Conservation (phyloP, 1,140 invertebrate species). For the Theocolax elegans region DNA sequence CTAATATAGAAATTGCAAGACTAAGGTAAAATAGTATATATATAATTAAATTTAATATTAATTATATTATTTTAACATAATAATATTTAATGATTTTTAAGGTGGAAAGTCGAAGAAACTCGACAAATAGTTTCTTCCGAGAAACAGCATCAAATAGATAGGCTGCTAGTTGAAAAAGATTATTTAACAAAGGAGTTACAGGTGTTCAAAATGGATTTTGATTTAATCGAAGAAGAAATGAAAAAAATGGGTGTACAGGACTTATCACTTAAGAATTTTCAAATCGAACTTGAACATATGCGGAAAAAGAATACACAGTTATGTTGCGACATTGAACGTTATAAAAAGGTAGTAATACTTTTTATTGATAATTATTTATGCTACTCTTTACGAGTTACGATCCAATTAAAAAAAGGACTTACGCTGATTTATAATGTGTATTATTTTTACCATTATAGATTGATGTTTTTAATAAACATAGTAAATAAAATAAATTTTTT, state of each 20-base stretch:
- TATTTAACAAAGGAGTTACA: slow-evolving; percentile 49
- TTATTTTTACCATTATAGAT: no score
- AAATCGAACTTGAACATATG: slow-evolving; percentile 42
- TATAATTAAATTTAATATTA: not conserved
- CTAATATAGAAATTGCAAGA: slow-evolving; percentile 48
- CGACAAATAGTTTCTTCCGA: not conserved
- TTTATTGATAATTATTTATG: no score
- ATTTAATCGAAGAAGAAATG: slow-evolving; percentile 53
- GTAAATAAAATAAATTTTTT: not conserved
- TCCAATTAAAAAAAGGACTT: no score
- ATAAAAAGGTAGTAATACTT: slow-evolving; percentile 21
- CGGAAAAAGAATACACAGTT: slow-evolving; percentile 32
- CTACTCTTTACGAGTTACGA: no score
- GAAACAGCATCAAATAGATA: slow-evolving; percentile 41
- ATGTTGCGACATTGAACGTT: not conserved
- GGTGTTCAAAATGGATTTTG: slow-evolving; percentile 49
- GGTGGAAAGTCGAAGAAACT: slow-evolving; percentile 11
- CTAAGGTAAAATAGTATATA: slow-evolving; percentile 43
- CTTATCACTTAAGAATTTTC: slow-evolving; percentile 33
- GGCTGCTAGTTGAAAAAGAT: slow-evolving; percentile 44
- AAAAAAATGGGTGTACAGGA: slow-evolving; percentile 35
- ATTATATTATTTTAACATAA: not conserved
- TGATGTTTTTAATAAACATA: no score
- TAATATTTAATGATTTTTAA: slow-evolving; percentile 17
- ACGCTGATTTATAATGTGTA: no score